Percentiles rank a stretch among this genome's conserved stretches.
These are phyloP conservation scores for Leptobrachium ailaonicum DNA, from an alignment of 2,113 vertebrate genomes.

Conservation along the genomic window DNA sequence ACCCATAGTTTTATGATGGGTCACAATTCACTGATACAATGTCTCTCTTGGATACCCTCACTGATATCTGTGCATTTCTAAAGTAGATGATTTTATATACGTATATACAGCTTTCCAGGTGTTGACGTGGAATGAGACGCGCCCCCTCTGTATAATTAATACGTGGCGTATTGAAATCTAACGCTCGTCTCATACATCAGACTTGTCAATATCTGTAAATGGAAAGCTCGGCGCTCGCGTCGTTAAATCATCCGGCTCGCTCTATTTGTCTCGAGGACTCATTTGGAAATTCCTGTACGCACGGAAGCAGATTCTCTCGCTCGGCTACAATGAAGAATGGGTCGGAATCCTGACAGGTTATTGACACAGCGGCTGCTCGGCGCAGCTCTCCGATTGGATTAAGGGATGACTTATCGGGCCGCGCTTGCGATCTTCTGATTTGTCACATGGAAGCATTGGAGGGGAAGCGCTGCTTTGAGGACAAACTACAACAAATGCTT, in stretches of 20 bases:
- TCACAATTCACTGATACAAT: no score
- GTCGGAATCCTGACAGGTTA: background rate
- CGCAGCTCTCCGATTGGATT: conserved; percentile 3
- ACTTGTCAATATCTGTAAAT: background rate
- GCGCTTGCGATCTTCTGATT: background rate
- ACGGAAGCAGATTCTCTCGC: background rate
- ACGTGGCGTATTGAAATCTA: background rate
- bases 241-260: conserved; percentile 2
- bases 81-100: no score
- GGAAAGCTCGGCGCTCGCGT: background rate
- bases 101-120: no score
- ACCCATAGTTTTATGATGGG: no score
- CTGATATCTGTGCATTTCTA: no score
- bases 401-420: conserved; percentile 2
- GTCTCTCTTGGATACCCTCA: no score
- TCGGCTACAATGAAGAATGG: conserved; percentile 1
- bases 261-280: background rate
- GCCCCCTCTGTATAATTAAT: background rate
- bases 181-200: background rate
- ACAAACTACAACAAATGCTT: conserved; percentile 2
- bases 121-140: background rate
- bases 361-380: background rate
- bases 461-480: background rate
- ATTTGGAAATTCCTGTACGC: background rate
- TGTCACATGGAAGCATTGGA: background rate